phyloP scores from a whole-genome alignment of 2,797 vertebrate species.

The Syndactyla subalaris region DNA sequence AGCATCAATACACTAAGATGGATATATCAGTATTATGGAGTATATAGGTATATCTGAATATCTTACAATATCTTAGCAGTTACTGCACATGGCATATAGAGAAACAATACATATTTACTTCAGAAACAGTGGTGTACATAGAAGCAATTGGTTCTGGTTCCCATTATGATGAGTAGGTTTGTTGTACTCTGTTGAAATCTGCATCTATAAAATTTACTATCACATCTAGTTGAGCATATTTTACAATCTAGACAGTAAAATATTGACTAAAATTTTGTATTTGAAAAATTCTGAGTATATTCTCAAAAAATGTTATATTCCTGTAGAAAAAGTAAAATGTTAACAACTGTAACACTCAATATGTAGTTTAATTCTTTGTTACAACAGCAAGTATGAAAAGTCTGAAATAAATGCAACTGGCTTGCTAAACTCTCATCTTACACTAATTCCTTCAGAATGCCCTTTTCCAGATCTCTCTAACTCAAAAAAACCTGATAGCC shows the following conservation, averaged over 20 bases:
- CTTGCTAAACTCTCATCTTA: not conserved
- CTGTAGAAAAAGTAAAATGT: not conserved
- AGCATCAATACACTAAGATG: not conserved
- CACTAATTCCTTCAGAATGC: not conserved
- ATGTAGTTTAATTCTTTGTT: not conserved
- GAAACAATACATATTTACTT: not conserved
- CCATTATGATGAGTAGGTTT: not conserved
- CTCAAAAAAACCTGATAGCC: not conserved
- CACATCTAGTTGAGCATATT: not conserved
- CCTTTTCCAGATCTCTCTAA: not conserved
- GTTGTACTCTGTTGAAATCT: not conserved
- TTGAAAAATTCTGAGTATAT: not conserved
- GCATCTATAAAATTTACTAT: not conserved
- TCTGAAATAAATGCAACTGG: not conserved
- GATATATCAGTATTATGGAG: not conserved
- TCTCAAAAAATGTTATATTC: not conserved
- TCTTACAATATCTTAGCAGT: not conserved
- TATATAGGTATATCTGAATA: not conserved
- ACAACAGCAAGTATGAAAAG: not conserved
- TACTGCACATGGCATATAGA: not conserved
- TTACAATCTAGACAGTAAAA: not conserved
- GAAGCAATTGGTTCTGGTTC: not conserved
- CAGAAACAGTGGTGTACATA: accelerated
- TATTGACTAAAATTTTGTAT: not conserved
- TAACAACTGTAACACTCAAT: not conserved